Conservation (phyloP, 2,888 invertebrate species). For the Zonitis immaculata region DNA sequence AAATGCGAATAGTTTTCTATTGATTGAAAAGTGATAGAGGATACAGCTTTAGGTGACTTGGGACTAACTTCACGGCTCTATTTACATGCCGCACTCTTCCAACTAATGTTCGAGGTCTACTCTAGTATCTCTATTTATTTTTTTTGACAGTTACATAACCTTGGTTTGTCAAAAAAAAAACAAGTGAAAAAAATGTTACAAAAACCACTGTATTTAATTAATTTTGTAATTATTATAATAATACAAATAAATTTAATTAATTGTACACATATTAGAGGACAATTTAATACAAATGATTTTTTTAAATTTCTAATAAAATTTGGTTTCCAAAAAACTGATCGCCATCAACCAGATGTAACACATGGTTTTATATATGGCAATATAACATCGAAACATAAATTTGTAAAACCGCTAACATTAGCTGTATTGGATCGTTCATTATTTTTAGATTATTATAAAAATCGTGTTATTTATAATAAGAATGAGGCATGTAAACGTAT, state of each 20-base stretch:
- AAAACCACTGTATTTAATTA: conserved; percentile 23
- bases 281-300: conserved; percentile 66
- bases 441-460: conserved; percentile 87
- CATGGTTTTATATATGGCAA: conserved; percentile 97
- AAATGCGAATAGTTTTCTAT: too few species aligned
- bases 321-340: conserved; percentile 94
- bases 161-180: neutral
- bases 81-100: too few species aligned
- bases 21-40: too few species aligned
- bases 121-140: too few species aligned
- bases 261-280: conserved; percentile 59
- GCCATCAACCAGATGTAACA: conserved; percentile 76
- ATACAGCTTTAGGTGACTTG: too few species aligned
- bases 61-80: too few species aligned
- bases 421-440: conserved; percentile 86
- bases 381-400: conserved; percentile 68
- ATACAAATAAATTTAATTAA: conserved; percentile 23
- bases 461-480: conserved; percentile 61
- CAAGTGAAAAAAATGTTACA: conserved; percentile 29
- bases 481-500: conserved; percentile 76
- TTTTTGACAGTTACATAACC: neutral
- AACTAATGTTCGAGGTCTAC: too few species aligned
- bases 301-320: conserved; percentile 93
- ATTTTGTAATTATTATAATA: conserved; percentile 23
- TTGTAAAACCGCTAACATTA: conserved; percentile 69